A percentile compares a stretch with the other conserved stretches of the same genome.
Conservation (phyloP, 2,797 vertebrate genomes). For the Pitangus sulphuratus region DNA sequence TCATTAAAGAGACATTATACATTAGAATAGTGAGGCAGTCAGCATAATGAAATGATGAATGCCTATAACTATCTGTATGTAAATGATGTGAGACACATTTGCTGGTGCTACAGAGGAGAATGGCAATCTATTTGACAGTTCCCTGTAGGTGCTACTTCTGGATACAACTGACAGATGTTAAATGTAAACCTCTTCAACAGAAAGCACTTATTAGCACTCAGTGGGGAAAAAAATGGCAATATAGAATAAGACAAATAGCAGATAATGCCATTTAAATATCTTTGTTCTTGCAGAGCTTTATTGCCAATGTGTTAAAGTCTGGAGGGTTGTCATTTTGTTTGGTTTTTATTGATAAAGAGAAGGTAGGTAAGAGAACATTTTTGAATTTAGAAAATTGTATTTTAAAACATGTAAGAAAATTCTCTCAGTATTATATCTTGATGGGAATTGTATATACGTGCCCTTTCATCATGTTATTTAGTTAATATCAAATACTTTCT, state of each 20-base stretch:
- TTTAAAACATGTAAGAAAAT: neutral
- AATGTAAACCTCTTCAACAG: conserved; percentile 74
- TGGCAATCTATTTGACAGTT: conserved; percentile 80
- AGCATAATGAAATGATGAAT: conserved; percentile 83
- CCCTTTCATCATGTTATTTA: neutral
- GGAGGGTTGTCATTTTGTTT: neutral
- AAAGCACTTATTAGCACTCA: conserved; percentile 70
- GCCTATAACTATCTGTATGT: conserved; percentile 77
- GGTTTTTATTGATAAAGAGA: neutral
- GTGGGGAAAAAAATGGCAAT: conserved; percentile 55
- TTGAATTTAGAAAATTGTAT: neutral
- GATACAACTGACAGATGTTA: conserved; percentile 78
- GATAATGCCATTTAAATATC: conserved; percentile 66
- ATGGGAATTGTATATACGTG: neutral
- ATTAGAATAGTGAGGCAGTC: conserved; percentile 78
- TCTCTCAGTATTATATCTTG: neutral
- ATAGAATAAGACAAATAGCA: conserved; percentile 70
- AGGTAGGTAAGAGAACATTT: neutral
- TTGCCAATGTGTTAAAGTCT: neutral
- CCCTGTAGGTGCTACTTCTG: conserved; percentile 73
- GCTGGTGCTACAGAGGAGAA: conserved; percentile 73
- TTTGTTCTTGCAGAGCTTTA: conserved; percentile 43
- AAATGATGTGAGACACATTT: conserved; percentile 82
- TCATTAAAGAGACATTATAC: conserved; percentile 85
- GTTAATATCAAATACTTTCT: neutral